phyloP scores from a whole-genome alignment of 2,797 vertebrate genomes.

The Sitta carolinensis region DNA sequence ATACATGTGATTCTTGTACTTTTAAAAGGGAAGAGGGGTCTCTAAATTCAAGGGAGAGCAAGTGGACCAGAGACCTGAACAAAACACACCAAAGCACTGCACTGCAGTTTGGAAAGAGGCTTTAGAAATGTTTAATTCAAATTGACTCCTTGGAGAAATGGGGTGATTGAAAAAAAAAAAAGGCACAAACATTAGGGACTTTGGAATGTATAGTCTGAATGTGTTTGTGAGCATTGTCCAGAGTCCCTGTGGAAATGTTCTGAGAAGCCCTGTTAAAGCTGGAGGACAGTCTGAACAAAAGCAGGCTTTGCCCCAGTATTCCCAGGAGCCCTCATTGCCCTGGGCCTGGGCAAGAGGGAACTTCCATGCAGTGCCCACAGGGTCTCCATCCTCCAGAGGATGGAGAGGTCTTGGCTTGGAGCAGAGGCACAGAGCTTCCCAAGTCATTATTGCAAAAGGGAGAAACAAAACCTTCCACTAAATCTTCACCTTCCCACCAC shows the following conservation, averaged over 20 bases:
- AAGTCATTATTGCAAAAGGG: not conserved
- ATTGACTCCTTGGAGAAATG: not conserved
- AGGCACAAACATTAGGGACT: not conserved
- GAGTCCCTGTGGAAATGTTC: not conserved
- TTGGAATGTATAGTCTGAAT: not conserved
- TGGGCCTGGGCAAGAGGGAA: accelerated
- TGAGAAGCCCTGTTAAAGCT: not conserved
- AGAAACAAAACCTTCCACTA: not conserved
- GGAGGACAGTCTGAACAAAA: not conserved
- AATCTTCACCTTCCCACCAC: not conserved
- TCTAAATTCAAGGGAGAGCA: not conserved
- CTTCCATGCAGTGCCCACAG: not conserved
- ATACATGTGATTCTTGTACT: not conserved
- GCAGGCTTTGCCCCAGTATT: not conserved
- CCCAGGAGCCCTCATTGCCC: not conserved
- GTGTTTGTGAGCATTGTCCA: not conserved
- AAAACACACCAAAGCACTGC: not conserved
- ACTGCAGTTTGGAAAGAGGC: not conserved
- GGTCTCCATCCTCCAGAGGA: not conserved
- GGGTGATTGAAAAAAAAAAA: not conserved
- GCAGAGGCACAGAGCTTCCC: not conserved
- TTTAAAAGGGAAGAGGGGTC: not conserved
- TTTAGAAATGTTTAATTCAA: not conserved
- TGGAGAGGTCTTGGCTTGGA: not conserved
- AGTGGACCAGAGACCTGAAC: not conserved